phyloP scores from a whole-genome alignment of 2,888 invertebrate species.

The Drosophila limbata region DNA sequence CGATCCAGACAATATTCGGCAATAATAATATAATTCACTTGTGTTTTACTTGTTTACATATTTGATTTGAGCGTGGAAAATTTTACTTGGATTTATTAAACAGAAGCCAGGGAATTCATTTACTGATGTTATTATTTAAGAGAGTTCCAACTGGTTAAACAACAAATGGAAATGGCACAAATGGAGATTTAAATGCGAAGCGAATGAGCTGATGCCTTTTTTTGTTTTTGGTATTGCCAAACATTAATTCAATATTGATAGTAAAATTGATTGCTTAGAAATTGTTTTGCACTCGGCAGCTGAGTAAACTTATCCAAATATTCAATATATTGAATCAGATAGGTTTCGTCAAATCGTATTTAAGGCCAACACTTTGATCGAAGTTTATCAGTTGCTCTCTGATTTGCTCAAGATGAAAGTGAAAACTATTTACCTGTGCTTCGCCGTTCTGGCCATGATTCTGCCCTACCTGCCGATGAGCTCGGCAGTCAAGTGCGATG shows the following conservation, averaged over 20 bases:
- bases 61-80: background rate
- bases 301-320: constrained; percentile 18
- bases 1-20: too few species aligned
- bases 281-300: background rate
- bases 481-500: constrained; percentile 11
- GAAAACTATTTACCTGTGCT: constrained; percentile 1
- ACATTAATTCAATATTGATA: background rate
- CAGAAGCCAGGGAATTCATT: background rate
- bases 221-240: background rate
- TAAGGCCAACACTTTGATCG: background rate
- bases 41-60: background rate
- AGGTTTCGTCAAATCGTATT: constrained; percentile 1
- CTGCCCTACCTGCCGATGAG: constrained; percentile 8
- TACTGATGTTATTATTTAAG: background rate
- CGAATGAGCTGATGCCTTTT: background rate
- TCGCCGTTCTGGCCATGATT: constrained; percentile 11
- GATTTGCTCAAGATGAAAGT: constrained; percentile 16
- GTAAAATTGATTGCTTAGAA: constrained; percentile 6
- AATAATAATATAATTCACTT: background rate
- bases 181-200: background rate
- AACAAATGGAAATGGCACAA: background rate
- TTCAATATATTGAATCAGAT: background rate
- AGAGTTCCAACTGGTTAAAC: constrained; percentile 28
- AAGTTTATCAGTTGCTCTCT: constrained; percentile 2
- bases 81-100: background rate